Conservation (phyloP, 2,113 vertebrate genomes). For the Anoura caudifer region DNA sequence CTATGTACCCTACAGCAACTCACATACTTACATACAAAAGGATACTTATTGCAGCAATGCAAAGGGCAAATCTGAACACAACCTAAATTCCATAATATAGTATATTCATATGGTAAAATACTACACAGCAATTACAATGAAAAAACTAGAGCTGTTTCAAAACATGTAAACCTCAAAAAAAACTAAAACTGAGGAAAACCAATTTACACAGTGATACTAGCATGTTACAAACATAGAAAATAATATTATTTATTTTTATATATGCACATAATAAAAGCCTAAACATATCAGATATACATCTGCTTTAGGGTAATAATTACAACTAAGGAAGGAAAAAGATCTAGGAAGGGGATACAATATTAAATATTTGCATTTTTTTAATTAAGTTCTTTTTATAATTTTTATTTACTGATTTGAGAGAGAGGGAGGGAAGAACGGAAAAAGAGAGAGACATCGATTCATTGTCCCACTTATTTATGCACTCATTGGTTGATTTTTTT, state of each 20-base stretch:
- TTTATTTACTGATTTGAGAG: no score
- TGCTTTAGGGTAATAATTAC: background rate
- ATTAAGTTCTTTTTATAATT: no score
- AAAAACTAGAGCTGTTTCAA: background rate
- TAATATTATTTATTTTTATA: background rate
- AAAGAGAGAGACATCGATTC: no score
- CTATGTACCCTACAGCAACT: background rate
- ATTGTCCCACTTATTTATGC: no score
- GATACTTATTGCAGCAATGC: background rate
- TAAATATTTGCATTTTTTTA: background rate
- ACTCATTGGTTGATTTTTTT: no score
- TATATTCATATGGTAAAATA: background rate
- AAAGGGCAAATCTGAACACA: background rate
- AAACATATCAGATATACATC: background rate
- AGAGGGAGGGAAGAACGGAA: no score
- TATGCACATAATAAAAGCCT: background rate
- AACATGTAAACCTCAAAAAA: background rate
- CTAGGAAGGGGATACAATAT: background rate
- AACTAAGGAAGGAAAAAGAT: background rate
- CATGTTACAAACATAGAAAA: background rate
- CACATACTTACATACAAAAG: background rate
- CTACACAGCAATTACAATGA: background rate
- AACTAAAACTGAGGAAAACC: background rate
- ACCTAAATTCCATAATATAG: background rate
- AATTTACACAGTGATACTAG: background rate